These are phyloP conservation scores for Thymelicus sylvestris DNA, from an alignment of 2,888 invertebrate species.

Conservation along the genomic window DNA sequence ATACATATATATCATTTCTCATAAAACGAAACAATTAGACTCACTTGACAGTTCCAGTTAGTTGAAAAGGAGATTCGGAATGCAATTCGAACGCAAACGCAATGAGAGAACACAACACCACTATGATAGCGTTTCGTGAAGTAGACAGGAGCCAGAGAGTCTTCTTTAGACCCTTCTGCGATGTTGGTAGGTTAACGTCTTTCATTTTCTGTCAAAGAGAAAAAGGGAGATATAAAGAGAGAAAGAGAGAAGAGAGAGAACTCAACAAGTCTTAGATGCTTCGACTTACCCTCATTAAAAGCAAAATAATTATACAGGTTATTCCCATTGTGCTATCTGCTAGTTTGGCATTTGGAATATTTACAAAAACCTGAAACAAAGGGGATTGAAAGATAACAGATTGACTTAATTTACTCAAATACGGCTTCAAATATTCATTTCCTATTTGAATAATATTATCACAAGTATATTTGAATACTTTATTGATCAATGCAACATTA, in stretches of 20 bases:
- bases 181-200: conserved; percentile 82
- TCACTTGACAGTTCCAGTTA: conserved; percentile 89
- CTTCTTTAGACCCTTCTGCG: conserved; percentile 78
- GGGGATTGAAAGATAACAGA: not conserved
- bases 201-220: conserved; percentile 88
- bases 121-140: conserved; percentile 93
- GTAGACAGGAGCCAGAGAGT: conserved; percentile 91
- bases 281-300: conserved; percentile 89
- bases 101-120: conserved; percentile 88
- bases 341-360: conserved; percentile 87
- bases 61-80: conserved; percentile 86
- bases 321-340: conserved; percentile 90
- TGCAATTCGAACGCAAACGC: conserved; percentile 86
- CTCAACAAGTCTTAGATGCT: too few species aligned
- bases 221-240: not conserved
- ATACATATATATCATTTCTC: too few species aligned
- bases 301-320: conserved; percentile 88
- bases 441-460: too few species aligned
- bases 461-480: too few species aligned
- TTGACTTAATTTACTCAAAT: too few species aligned
- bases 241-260: not conserved
- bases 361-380: conserved; percentile 82
- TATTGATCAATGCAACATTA: too few species aligned
- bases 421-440: too few species aligned
- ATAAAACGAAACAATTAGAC: conserved; percentile 38